phyloP scores from a whole-genome alignment of 2,113 vertebrate genomes.

The Aramus guarauna region DNA sequence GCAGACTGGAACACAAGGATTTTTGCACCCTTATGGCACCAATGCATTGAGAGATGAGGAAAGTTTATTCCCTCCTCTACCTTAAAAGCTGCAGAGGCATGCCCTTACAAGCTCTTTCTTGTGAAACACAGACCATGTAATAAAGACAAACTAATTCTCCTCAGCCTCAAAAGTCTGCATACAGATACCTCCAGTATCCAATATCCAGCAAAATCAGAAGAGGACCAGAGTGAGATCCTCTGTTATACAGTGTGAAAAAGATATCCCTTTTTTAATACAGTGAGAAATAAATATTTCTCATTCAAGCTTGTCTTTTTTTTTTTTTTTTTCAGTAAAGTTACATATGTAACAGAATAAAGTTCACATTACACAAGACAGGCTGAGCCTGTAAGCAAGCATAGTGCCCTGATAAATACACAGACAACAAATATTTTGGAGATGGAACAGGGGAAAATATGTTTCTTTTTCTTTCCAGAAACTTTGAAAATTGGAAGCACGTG shows the following conservation, averaged over 20 bases:
- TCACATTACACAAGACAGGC: not conserved
- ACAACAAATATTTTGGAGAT: not conserved
- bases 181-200: not conserved
- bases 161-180: not conserved
- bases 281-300: not conserved
- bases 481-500: not conserved
- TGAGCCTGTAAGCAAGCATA: not conserved
- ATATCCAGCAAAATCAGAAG: not conserved
- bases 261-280: not conserved
- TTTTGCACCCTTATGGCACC: not conserved
- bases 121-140: not conserved
- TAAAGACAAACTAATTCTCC: not conserved
- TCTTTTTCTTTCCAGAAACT: not conserved
- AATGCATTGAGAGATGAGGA: not conserved
- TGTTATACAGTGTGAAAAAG: not conserved
- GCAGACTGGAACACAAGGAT: not conserved
- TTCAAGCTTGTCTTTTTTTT: accelerated
- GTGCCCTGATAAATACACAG: accelerated
- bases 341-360: not conserved
- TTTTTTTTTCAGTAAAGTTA: not conserved
- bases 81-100: not conserved
- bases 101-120: not conserved
- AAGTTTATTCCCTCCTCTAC: not conserved
- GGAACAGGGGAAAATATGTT: accelerated
- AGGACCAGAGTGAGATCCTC: not conserved